Percentiles rank a stretch among this genome's conserved stretches.
These are phyloP conservation scores for Cosmorhoe ocellata DNA, from an alignment of 2,888 invertebrate genomes.

Conservation along the genomic window DNA sequence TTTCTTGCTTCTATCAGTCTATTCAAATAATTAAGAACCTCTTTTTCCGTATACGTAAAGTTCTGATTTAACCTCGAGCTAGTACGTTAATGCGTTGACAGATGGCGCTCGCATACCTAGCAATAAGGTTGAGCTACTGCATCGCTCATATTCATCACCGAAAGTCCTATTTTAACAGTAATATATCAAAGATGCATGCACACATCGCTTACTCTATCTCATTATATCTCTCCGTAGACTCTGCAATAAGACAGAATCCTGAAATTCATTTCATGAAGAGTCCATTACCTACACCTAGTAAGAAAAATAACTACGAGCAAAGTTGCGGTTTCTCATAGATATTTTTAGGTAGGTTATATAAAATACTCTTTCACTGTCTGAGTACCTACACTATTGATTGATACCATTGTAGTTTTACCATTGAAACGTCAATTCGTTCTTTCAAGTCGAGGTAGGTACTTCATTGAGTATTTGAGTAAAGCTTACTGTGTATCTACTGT, in stretches of 20 bases:
- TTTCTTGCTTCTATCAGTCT: not conserved
- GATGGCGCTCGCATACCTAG: conserved; percentile 2
- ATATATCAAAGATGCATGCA: no score
- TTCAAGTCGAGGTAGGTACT: not conserved
- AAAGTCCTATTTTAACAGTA: not conserved
- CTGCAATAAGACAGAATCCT: no score
- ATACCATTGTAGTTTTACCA: not conserved
- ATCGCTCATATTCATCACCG: not conserved
- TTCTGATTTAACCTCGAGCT: not conserved
- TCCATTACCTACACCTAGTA: no score
- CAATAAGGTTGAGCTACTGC: not conserved
- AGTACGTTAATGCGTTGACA: not conserved
- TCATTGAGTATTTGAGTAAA: not conserved
- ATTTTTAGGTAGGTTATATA: no score
- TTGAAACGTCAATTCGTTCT: conserved; percentile 1
- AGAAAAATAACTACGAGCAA: no score
- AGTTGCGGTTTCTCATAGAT: no score
- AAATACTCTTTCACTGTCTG: no score
- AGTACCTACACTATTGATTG: not conserved
- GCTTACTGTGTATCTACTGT: not conserved
- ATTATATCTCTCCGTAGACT: no score
- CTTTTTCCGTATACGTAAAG: not conserved
- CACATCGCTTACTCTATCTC: no score
- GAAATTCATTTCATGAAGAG: no score
- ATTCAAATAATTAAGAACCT: no score